A percentile compares a stretch with the other conserved stretches of the same genome.
phyloP scores from a whole-genome alignment of 2,797 vertebrate genomes.

The Cyprinodon diabolis region DNA sequence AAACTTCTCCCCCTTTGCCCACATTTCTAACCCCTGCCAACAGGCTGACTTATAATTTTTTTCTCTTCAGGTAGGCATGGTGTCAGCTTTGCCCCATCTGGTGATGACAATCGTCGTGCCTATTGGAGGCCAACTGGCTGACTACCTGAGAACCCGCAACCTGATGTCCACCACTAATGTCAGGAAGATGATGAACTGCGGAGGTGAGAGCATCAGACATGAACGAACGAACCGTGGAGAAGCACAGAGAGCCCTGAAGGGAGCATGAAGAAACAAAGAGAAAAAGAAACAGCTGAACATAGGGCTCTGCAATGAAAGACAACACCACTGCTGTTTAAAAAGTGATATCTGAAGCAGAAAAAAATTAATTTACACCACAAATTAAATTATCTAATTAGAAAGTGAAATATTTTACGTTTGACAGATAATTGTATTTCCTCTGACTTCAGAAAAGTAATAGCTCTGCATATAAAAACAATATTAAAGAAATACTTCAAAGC shows the following conservation, averaged over 20 bases:
- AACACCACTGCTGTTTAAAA: neutral
- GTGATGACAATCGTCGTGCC: constrained; percentile 99
- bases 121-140: constrained; percentile 95
- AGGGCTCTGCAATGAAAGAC: neutral
- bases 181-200: constrained; percentile 98
- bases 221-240: neutral
- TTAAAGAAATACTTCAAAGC: neutral
- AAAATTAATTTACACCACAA: too few relatives aligned
- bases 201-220: constrained; percentile 79
- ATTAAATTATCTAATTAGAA: neutral
- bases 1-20: neutral
- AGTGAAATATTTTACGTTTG: neutral
- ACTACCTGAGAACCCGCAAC: constrained; percentile 90
- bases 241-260: neutral
- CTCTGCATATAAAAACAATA: neutral
- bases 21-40: neutral
- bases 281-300: neutral
- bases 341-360: neutral
- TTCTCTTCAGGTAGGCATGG: constrained; percentile 88
- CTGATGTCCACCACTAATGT: constrained; percentile 95
- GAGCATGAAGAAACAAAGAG: neutral
- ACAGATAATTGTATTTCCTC: neutral
- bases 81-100: constrained; percentile 94
- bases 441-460: neutral
- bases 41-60: neutral